Conservation (phyloP, 2,113 vertebrate species). For the Candoia aspera region DNA sequence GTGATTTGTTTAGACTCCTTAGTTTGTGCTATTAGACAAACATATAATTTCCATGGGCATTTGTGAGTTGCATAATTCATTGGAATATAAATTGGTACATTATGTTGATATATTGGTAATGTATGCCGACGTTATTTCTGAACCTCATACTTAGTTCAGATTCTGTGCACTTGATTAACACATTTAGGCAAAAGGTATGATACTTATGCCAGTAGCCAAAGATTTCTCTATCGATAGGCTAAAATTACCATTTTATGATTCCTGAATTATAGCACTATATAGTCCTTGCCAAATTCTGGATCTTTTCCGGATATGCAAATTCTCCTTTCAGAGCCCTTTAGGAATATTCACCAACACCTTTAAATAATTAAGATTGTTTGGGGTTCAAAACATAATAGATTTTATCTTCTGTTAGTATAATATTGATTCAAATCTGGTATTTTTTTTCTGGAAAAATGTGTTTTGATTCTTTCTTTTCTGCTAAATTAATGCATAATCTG, state of each 20-base stretch:
- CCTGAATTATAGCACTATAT: neutral
- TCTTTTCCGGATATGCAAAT: neutral
- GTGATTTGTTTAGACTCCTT: neutral
- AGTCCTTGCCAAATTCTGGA: neutral
- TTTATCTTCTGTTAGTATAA: neutral
- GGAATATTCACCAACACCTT: neutral
- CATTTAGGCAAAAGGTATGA: neutral
- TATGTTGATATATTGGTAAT: neutral
- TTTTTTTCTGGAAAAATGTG: neutral
- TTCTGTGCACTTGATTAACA: neutral
- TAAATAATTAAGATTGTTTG: neutral
- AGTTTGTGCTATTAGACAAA: neutral
- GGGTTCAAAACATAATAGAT: neutral
- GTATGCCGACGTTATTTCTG: neutral
- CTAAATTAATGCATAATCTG: neutral
- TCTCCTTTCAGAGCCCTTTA: too few species aligned
- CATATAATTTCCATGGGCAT: neutral
- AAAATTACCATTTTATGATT: neutral
- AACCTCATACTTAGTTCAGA: neutral
- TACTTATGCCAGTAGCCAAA: neutral
- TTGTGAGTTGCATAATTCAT: neutral
- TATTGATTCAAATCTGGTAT: neutral
- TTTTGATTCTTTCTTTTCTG: neutral
- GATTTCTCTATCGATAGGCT: neutral
- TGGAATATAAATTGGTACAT: neutral